Conservation (phyloP, 2,113 vertebrate genomes). For the Eonycteris spelaea region DNA sequence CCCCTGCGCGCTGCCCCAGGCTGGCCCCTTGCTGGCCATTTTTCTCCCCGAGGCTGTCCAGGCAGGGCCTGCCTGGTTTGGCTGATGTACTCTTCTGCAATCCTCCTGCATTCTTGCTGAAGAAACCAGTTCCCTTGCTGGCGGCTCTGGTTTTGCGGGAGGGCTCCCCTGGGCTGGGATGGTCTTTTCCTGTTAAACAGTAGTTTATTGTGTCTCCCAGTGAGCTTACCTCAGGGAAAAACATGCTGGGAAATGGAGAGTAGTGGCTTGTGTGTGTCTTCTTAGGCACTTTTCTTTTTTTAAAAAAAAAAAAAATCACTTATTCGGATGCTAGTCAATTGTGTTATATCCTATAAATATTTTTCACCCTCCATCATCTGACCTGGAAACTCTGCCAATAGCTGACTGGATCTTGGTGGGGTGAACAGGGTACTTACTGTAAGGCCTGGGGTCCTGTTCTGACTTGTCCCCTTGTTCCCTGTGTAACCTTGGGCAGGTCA, state of each 20-base stretch:
- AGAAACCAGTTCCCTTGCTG: neutral
- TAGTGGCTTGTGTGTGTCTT: fast-evolving
- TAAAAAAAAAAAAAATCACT: neutral
- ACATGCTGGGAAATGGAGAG: neutral
- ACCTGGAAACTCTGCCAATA: neutral
- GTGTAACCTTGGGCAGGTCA: neutral
- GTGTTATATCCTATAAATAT: neutral
- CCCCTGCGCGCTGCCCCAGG: neutral
- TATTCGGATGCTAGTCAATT: neutral
- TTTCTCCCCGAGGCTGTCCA: neutral
- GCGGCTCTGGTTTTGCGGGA: neutral
- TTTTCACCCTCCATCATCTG: neutral
- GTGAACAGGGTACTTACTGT: neutral
- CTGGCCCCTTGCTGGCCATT: neutral
- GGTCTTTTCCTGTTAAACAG: neutral
- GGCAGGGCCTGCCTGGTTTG: neutral
- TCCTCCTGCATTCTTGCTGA: neutral
- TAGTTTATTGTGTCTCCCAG: neutral
- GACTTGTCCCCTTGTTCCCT: neutral
- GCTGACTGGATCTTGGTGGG: neutral
- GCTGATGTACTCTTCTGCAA: neutral
- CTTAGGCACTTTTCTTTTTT: neutral
- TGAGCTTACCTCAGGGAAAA: neutral
- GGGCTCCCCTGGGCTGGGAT: neutral
- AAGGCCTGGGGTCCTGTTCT: neutral